Percentiles rank a stretch among this genome's conserved stretches.
Evolutionary conservation across 2,113 vertebrate species (phyloP).

Genomic region (human): DNA sequence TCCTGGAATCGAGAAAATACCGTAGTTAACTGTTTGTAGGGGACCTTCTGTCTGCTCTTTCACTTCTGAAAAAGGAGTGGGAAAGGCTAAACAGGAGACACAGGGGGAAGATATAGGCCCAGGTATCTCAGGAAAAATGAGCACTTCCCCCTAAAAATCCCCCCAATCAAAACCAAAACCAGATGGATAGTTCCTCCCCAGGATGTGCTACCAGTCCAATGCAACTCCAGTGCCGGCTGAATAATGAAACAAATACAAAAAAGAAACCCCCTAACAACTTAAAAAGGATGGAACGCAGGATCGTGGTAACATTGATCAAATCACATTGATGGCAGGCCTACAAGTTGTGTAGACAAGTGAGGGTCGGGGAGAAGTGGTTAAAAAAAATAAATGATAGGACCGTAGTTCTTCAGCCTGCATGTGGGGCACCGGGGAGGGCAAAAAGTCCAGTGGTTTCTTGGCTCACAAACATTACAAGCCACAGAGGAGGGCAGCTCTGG

Average conservation of each 20-base stretch:
- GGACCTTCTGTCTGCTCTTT: neutral
- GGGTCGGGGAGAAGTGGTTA: neutral
- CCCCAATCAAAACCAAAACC: neutral
- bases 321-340: neutral
- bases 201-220: neutral
- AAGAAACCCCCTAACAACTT: neutral
- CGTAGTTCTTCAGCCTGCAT: neutral
- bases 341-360: neutral
- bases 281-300: neutral
- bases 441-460: neutral
- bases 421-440: fast-evolving
- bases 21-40: neutral
- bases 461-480: neutral
- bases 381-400: neutral
- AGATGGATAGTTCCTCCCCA: neutral
- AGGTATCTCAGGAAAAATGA: neutral
- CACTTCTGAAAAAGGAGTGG: neutral
- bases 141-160: neutral
- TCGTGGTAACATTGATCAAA: neutral
- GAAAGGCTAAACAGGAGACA: neutral
- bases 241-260: neutral
- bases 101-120: neutral
- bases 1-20: neutral
- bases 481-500: neutral
- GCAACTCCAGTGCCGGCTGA: neutral